These are phyloP conservation scores for Cossypha polioptera DNA, from an alignment of 2,797 vertebrate species.

Conservation along the genomic window DNA sequence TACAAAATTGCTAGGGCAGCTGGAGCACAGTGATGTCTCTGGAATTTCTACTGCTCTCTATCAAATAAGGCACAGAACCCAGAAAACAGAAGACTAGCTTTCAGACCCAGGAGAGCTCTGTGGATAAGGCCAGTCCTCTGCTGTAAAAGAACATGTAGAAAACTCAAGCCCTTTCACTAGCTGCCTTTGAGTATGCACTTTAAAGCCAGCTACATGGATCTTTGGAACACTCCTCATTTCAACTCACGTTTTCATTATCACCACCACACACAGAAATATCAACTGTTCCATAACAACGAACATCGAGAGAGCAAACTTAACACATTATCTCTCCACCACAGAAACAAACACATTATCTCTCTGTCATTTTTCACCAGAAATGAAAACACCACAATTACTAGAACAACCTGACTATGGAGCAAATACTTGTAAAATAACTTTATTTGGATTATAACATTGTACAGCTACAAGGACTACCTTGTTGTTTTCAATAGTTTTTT, in stretches of 20 bases:
- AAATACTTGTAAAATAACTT: neutral
- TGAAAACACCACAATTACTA: neutral
- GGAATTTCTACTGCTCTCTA: neutral
- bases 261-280: neutral
- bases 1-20: neutral
- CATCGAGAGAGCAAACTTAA: neutral
- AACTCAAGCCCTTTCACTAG: neutral
- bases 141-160: neutral
- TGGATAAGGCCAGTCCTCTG: neutral
- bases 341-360: neutral
- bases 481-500: neutral
- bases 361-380: neutral
- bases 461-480: neutral
- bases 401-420: neutral
- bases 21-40: neutral
- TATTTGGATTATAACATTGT: neutral
- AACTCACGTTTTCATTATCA: neutral
- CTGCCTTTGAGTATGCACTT: neutral
- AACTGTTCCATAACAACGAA: neutral
- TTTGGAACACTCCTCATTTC: neutral
- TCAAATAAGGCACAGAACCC: neutral
- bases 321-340: neutral
- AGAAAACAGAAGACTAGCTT: neutral
- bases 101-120: neutral
- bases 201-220: neutral